These are phyloP conservation scores for Hetaerina titia DNA, from an alignment of 2,888 invertebrate genomes.

Conservation along the genomic window DNA sequence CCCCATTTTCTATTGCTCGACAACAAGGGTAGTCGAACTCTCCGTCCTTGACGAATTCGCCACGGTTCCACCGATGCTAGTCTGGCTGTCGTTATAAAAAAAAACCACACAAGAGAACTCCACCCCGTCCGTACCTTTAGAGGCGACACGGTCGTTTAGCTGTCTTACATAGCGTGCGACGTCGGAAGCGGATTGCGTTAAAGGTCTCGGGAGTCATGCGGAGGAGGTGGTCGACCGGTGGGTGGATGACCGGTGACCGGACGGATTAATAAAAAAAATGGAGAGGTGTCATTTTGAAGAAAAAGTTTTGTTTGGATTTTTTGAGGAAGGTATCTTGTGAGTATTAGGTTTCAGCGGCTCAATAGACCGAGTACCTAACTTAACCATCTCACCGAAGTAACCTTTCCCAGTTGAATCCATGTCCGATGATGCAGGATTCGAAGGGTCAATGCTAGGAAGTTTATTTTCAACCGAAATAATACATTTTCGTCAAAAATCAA, in stretches of 20 bases:
- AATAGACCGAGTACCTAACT: too few relatives aligned
- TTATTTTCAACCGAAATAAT: too few relatives aligned
- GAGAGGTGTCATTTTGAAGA: background rate
- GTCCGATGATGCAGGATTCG: too few relatives aligned
- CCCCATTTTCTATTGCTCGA: background rate
- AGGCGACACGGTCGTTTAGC: slow-evolving; percentile 22
- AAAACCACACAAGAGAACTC: background rate
- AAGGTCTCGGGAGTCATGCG: background rate
- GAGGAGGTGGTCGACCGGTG: background rate
- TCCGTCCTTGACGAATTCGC: slow-evolving; percentile 41
- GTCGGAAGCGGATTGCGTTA: background rate
- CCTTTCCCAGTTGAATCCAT: too few relatives aligned
- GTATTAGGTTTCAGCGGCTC: too few relatives aligned
- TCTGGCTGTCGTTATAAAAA: background rate
- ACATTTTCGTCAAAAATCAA: too few relatives aligned
- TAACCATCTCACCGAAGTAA: too few relatives aligned
- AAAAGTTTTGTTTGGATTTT: background rate
- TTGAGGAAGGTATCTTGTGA: too few relatives aligned
- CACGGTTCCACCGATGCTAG: background rate
- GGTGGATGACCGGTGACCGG: background rate
- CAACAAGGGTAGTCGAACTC: slow-evolving; percentile 32
- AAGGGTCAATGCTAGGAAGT: too few relatives aligned
- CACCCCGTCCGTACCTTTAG: background rate
- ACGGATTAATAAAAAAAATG: background rate
- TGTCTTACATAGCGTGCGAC: background rate